Evolutionary conservation across 2,797 vertebrate species (phyloP), one percentile per base, ranked within the genome.

Genomic region (Sebastes diaconus): DNA sequence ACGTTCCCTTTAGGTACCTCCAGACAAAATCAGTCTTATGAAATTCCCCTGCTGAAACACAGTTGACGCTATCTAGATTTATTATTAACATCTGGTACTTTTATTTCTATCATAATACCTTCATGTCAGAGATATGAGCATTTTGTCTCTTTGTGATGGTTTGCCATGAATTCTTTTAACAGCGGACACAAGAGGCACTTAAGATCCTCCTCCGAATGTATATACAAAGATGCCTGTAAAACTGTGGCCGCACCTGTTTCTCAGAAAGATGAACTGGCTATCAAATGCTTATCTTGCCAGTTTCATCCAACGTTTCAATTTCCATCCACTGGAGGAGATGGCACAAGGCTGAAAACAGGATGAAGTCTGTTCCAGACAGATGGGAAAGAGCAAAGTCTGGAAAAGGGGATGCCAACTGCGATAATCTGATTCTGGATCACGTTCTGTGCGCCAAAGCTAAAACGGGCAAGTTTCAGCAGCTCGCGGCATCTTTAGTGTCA

Each of bases 1-100:
- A 24, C 16, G 54, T 67, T 82, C 22, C 54, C 50, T 84, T 60
- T 16, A 32, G 8, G 24, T 55, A 27, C 52, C 66, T 60, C 59
- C 68, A 25, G 73, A 63, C 22, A 57, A 54, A 79, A 71, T 75
- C 63, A 60, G 55, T 83, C 84, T 73, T 67, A 34, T 73, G 66
- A 84, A 78, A 75, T 80, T 80, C 68, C 59, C 10, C 22, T 36
- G 34, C 69, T 69, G 63, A 87, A 87, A 77, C 54, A 59, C 20
- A 72, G 57, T 75, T 79, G 75, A 89, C 75, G 22, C 74, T 82
- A 82, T 91, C 78, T 80, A 72, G 90, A 94, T 92, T 93, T 93
- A 93, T 82, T 75, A 83, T 67, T 54, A 73, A 88, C 93, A 93
- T 94, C 89, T 95, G 93, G 78, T 68, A 25, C 80, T 90, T 90